A percentile compares a stretch with the other conserved stretches of the same genome.
Evolutionary conservation across 2,797 vertebrate genomes (phyloP).

Genomic region (Gallinago solitaria): DNA sequence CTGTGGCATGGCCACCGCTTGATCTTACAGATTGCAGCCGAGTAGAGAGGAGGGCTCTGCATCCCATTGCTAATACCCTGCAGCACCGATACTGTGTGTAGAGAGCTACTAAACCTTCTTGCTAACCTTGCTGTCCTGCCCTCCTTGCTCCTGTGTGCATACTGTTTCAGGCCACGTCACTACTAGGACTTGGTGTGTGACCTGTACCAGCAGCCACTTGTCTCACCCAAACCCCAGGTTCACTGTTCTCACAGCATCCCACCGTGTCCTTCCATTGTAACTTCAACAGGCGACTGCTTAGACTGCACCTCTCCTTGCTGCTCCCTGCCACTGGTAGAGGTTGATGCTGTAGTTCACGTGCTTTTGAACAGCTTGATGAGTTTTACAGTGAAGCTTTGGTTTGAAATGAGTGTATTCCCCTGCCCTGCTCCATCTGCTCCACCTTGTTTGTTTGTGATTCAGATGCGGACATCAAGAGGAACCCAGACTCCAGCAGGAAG

Average conservation of each 20-base stretch:
- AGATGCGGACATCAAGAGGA: conserved; percentile 90
- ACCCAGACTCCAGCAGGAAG: conserved; percentile 75
- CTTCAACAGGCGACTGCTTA: background rate
- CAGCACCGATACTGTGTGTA: background rate
- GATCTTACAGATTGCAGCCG: background rate
- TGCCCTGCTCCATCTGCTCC: background rate
- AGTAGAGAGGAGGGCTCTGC: background rate
- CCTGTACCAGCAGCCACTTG: background rate
- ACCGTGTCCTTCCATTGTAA: background rate
- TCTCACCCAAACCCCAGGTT: background rate
- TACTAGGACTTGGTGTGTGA: background rate
- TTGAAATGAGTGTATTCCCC: background rate
- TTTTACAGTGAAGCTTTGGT: background rate
- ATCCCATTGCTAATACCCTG: background rate
- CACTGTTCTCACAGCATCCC: background rate
- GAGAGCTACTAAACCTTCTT: conserved; percentile 21
- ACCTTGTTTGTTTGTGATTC: conserved; percentile 25
- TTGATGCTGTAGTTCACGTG: background rate
- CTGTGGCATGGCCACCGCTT: background rate
- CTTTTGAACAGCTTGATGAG: conserved; percentile 18
- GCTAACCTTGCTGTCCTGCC: background rate
- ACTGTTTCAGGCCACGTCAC: background rate
- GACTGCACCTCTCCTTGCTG: background rate
- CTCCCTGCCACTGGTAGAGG: background rate
- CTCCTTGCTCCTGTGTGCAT: background rate